A percentile compares a stretch with the other conserved stretches of the same genome.
These are phyloP conservation scores for Drosophila leonis DNA, from an alignment of 2,888 invertebrate genomes.

Conservation along the genomic window DNA sequence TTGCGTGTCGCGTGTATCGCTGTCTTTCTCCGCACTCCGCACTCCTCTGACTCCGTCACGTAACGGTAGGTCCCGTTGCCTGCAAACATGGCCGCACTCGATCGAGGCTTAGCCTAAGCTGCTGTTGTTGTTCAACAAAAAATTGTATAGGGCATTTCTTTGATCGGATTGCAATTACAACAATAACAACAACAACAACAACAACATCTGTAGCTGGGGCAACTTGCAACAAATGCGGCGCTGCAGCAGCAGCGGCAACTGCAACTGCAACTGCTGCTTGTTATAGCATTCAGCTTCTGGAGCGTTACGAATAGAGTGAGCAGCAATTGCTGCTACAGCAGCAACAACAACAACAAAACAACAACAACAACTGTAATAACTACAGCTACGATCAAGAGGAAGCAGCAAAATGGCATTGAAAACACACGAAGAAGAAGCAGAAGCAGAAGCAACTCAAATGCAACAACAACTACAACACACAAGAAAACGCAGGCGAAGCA, in stretches of 20 bases:
- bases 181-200: slow-evolving; percentile 1
- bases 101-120: slow-evolving; percentile 18
- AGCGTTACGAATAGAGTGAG: slow-evolving; percentile 28
- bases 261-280: slow-evolving; percentile 49
- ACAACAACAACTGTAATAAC: slow-evolving; percentile 22
- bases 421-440: slow-evolving; percentile 23
- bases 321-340: slow-evolving; percentile 27
- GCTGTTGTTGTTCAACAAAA: background rate
- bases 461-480: slow-evolving; percentile 35
- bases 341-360: slow-evolving; percentile 12
- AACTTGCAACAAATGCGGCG: slow-evolving; percentile 54
- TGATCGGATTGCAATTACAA: background rate
- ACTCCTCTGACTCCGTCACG: slow-evolving; percentile 1
- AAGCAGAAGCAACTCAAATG: slow-evolving; percentile 27
- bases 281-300: slow-evolving; percentile 51
- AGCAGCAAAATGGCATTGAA: slow-evolving; percentile 55
- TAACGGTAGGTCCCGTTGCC: slow-evolving; percentile 13
- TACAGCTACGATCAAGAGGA: slow-evolving; percentile 20
- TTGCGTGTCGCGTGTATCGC: slow-evolving; percentile 13
- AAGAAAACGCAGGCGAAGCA: slow-evolving; percentile 48
- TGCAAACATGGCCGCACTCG: slow-evolving; percentile 26
- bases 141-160: slow-evolving; percentile 1
- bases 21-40: background rate
- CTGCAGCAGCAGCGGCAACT: slow-evolving; percentile 47
- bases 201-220: slow-evolving; percentile 1